Percentiles rank a stretch among this genome's conserved stretches.
Evolutionary conservation across 2,888 invertebrate genomes (phyloP).

Genomic region (Agonopterix subpropinquella): DNA sequence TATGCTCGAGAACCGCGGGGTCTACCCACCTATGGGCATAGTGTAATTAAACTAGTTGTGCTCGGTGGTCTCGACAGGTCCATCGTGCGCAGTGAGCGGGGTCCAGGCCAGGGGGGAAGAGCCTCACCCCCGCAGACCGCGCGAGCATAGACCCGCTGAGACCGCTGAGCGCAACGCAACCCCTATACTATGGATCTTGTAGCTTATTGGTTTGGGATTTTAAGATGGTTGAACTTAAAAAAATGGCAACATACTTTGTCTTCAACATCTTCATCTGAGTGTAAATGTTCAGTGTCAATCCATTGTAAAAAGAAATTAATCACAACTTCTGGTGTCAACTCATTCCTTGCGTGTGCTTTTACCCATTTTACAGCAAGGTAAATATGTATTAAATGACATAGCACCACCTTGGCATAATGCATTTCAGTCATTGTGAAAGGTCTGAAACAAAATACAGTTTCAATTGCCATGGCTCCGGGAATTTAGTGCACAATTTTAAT

Average conservation of each 20-base stretch:
- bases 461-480: not conserved
- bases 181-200: no score
- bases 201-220: not conserved
- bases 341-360: slow-evolving; percentile 8
- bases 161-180: no score
- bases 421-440: slow-evolving; percentile 46
- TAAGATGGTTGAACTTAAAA: not conserved
- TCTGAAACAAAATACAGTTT: slow-evolving; percentile 21
- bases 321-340: slow-evolving; percentile 36
- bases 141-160: no score
- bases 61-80: no score
- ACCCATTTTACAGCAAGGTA: slow-evolving; percentile 45
- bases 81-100: no score
- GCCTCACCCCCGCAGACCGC: no score
- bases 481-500: not conserved
- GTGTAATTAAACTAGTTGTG: no score
- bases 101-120: no score
- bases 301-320: slow-evolving; percentile 52
- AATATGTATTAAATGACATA: slow-evolving; percentile 41
- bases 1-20: no score
- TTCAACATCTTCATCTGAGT: slow-evolving; percentile 32
- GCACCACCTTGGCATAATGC: slow-evolving; percentile 39
- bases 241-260: slow-evolving; percentile 21
- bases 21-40: no score
- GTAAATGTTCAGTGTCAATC: slow-evolving; percentile 37